Evolutionary conservation across 2,113 vertebrate species (phyloP).

Genomic region (Ceuthmochares aereus): DNA sequence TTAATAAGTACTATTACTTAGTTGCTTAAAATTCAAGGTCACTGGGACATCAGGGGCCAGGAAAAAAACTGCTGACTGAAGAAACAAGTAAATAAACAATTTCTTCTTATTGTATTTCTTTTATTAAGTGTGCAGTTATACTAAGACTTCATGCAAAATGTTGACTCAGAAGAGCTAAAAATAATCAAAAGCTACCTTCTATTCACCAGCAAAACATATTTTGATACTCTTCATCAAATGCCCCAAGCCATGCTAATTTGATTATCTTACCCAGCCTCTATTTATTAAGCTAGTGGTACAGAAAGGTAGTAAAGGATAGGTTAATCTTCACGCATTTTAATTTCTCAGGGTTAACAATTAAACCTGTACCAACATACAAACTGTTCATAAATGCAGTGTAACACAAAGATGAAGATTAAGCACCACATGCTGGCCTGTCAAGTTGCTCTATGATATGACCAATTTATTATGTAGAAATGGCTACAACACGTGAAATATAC

Average conservation of each 20-base stretch:
- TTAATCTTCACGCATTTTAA: not conserved
- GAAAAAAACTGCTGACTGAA: conserved; percentile 20
- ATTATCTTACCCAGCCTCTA: not conserved
- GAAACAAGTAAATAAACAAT: not conserved
- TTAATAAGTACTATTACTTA: not conserved
- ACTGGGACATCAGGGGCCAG: not conserved
- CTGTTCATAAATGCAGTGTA: too few relatives aligned
- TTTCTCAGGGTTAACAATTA: not conserved
- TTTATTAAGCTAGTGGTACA: not conserved
- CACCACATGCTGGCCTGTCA: not conserved
- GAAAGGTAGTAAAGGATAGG: not conserved
- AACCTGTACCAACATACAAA: not conserved
- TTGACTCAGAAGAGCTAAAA: not conserved
- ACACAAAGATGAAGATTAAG: conserved; percentile 19
- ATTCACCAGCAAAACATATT: not conserved
- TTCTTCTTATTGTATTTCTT: not conserved
- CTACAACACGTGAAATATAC: not conserved
- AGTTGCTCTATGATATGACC: not conserved
- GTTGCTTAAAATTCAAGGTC: conserved; percentile 40
- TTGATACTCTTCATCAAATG: not conserved
- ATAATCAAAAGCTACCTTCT: not conserved
- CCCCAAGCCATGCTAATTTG: not conserved
- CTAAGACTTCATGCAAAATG: not conserved
- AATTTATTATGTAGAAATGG: not conserved
- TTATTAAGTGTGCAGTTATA: not conserved